Evolutionary conservation across 2,113 vertebrate genomes (phyloP).

Genomic region (Phodopus roborovskii): DNA sequence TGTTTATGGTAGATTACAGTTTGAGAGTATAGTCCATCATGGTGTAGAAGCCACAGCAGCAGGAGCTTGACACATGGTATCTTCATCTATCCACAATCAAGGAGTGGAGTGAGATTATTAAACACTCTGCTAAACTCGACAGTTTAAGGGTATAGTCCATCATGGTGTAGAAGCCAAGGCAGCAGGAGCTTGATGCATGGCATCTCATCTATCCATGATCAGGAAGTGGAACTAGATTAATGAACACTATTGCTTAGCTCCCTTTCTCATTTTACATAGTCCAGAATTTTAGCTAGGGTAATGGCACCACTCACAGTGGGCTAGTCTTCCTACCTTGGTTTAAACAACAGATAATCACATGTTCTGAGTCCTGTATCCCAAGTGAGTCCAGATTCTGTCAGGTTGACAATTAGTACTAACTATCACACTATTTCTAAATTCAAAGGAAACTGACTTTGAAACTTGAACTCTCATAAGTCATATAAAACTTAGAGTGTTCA

Average conservation of each 20-base stretch:
- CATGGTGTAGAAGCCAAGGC: no score
- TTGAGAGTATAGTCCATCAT: not conserved
- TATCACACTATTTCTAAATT: not conserved
- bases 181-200: not conserved
- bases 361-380: not conserved
- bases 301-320: no score
- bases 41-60: no score
- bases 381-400: not conserved
- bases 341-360: not conserved
- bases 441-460: constrained; percentile 37
- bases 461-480: not conserved
- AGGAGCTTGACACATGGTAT: not conserved
- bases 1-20: not conserved
- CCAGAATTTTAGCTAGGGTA: not conserved
- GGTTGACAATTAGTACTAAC: not conserved
- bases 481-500: not conserved
- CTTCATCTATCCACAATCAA: not conserved
- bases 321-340: no score
- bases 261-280: not conserved
- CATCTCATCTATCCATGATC: not conserved
- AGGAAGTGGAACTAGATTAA: not conserved
- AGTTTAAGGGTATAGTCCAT: not conserved
- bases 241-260: no score
- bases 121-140: no score
- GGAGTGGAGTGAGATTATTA: not conserved